A percentile compares a stretch with the other conserved stretches of the same genome.
Evolutionary conservation across 2,797 vertebrate species (phyloP).

Genomic region (Coccyzus lansbergi): DNA sequence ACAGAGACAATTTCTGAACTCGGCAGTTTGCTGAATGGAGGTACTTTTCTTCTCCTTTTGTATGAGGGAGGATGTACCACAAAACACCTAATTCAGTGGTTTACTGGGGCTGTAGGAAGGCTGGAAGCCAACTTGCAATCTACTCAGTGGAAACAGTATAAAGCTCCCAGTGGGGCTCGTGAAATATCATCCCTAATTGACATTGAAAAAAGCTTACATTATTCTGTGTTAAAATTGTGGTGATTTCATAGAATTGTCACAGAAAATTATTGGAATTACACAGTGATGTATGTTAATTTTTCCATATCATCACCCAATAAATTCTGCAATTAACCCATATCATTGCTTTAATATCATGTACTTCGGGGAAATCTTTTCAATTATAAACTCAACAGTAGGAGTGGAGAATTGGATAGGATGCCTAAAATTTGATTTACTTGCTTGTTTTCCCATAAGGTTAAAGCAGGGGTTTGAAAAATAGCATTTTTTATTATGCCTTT

Average conservation of each 20-base stretch:
- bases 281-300: slow-evolving; percentile 33
- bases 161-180: neutral
- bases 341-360: slow-evolving; percentile 5
- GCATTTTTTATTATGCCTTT: neutral
- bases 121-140: neutral
- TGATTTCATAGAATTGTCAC: slow-evolving; percentile 12
- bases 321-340: slow-evolving; percentile 52
- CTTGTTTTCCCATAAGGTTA: slow-evolving; percentile 19
- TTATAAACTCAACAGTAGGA: slow-evolving; percentile 22
- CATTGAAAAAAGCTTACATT: neutral
- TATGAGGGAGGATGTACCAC: neutral
- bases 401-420: neutral
- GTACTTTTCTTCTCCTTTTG: neutral
- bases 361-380: slow-evolving; percentile 62
- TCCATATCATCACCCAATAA: slow-evolving; percentile 21
- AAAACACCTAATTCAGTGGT: neutral
- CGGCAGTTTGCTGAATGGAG: neutral
- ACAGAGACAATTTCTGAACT: neutral
- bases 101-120: neutral
- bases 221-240: neutral
- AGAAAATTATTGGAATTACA: slow-evolving; percentile 35
- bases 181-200: neutral
- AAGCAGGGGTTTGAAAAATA: neutral
- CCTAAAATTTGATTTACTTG: slow-evolving; percentile 39
- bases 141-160: neutral